Evolutionary conservation across 2,113 vertebrate genomes (phyloP), one percentile per base, ranked within the genome.

Genomic region (Actinemys pallida): DNA sequence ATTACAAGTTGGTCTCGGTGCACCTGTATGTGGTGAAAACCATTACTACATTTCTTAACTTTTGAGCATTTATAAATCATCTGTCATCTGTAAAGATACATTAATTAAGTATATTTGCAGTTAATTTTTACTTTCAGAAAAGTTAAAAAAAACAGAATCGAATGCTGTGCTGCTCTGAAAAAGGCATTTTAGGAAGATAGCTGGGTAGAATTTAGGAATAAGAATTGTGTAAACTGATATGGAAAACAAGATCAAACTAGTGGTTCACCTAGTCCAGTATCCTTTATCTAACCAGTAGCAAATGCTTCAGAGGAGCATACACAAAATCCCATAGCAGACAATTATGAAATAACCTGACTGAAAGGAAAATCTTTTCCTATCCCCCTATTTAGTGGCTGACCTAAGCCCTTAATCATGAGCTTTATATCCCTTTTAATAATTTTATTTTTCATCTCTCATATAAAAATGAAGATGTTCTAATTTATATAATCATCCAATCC

Each of bases 11-110:
- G 50, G 50, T 50, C 50, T 50, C 50, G 5, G 50, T 50, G 13
- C 50, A 50, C 2, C 50, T 81, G 57, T 69, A 86, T 87, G 84
- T 49, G 20, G 29, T 86, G 57, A 59, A 93, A 88, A 88, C 53
- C 45, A 88, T 62, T 82, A 95, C 93, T 20, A 88, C 14, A 19
- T 57, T 72, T 52, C 91, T 84, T 83, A 47, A 13, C 80, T 89
- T 72, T 93, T 92, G 13, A 85, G 42, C 2, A 45, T 81, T 94
- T 95, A 86, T 83, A 90, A 92, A 90, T 50, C 75, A 83, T 45
- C 83, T 16, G 45, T 87, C 90, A 92, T 81, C 78, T 84, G 27
- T 65, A 88, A 96, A 81, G 52, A 87, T 47, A 27, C 7, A 47
- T 78, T 76, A 25, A 42, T 19, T 11, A 3, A 45, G 42, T 47